These are phyloP conservation scores for Serinus canaria DNA, from an alignment of 2,113 vertebrate species.

Conservation along the genomic window DNA sequence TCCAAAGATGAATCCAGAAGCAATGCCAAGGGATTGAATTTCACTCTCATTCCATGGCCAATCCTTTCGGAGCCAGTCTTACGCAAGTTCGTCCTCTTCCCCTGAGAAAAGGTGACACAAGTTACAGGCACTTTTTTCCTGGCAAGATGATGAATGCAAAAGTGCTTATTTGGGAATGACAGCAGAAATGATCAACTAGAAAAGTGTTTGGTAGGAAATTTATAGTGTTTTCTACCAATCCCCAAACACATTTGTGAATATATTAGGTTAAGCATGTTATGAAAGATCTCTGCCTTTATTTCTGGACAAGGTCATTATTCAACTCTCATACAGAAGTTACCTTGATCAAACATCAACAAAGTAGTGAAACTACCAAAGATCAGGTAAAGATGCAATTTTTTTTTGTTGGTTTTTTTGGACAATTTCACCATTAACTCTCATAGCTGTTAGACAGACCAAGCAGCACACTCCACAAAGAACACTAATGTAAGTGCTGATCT, in stretches of 20 bases:
- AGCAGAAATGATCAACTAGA: not conserved
- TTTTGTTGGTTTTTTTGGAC: not conserved
- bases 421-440: not conserved
- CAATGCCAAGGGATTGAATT: slow-evolving; percentile 94
- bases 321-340: not conserved
- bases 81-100: slow-evolving; percentile 94
- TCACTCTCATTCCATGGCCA: slow-evolving; percentile 92
- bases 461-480: not conserved
- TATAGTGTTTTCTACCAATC: not conserved
- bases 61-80: slow-evolving; percentile 91
- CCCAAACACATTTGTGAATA: not conserved
- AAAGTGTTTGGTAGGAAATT: not conserved
- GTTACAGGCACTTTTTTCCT: not conserved
- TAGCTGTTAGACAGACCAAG: not conserved
- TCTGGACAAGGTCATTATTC: not conserved
- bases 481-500: not conserved
- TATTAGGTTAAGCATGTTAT: not conserved
- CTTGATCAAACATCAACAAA: not conserved
- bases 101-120: slow-evolving; percentile 69
- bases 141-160: not conserved
- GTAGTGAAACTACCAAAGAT: not conserved
- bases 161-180: not conserved
- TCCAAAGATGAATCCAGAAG: slow-evolving; percentile 97
- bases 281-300: not conserved
- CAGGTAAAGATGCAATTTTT: not conserved